Evolutionary conservation across 1,140 invertebrate genomes (phyloP), one percentile per base, ranked within the genome.

Genomic region (Oreohelix idahoensis): DNA sequence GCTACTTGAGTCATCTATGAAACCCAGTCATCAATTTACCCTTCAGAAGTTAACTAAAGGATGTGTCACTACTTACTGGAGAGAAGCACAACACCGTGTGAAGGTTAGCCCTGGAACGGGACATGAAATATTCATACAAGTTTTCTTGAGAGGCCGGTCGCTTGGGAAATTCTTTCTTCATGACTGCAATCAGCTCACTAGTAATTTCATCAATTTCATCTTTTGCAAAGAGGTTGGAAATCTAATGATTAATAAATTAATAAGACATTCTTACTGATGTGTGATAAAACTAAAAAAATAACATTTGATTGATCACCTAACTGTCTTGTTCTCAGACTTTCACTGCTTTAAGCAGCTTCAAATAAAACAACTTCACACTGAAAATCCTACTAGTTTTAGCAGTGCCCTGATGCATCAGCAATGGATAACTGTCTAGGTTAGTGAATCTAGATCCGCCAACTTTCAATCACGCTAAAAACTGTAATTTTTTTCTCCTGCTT

Each of bases 71-170:
- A 88, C 94, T 94, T 93, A 96, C 98, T 0, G 98, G 98, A 20
- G 98, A 99, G 93, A 99, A 99, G 91, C 98, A 99, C 86, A 99
- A 95, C 0, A 97, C 97, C 15, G 98, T 96, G 91, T 99, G 98
- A 8, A 99, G 93, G 94, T 99, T 98, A 89, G 97, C 96, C 89
- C 96, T 96, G 5, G 97, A 97, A 90, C 97, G 94, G 74, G 96
- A 96, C 87, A 98, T 94, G 91, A 98, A 99, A 90, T 96, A 98
- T 86, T 98, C 97, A 95, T 98, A 98, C 4, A 98, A 95, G 81
- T 96, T 94, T 93, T 99, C 98, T 88, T 96, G 96, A 0, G 96
- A 98, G 15, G 97, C 94, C 23, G 96, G 95, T 90, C 95, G 94
- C 89, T 97, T 96, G 49, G 97, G 97, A 93, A 96, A 97, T 93